Evolutionary conservation across 2,888 invertebrate species (phyloP).

Genomic region (Esperia sulphurella): DNA sequence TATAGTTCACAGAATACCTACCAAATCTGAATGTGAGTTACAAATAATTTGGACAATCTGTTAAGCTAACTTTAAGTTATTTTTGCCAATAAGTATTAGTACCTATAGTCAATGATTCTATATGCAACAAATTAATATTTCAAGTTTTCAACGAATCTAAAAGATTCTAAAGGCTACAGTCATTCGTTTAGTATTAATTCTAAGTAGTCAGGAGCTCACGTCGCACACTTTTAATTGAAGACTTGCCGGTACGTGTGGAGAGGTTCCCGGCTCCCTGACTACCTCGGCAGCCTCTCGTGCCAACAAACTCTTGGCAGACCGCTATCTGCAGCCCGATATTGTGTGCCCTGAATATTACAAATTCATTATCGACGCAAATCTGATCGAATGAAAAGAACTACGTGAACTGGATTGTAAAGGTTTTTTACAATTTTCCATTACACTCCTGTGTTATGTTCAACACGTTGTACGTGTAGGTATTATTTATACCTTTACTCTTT

Average conservation of each 20-base stretch:
- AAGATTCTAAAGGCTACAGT: background rate
- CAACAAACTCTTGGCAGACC: conserved; percentile 55
- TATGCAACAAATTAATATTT: no score
- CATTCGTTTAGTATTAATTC: conserved; percentile 13
- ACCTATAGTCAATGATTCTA: no score
- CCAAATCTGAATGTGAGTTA: no score
- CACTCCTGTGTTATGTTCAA: no score
- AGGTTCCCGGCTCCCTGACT: background rate
- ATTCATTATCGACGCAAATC: conserved; percentile 48
- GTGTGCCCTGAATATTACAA: conserved; percentile 53
- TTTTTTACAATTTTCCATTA: background rate
- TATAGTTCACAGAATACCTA: no score
- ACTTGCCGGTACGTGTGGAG: conserved; percentile 40
- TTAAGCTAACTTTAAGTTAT: no score
- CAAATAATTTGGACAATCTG: no score
- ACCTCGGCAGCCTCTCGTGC: conserved; percentile 18
- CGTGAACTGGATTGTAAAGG: conserved; percentile 22
- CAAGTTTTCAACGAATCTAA: no score
- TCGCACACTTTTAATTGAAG: conserved; percentile 54
- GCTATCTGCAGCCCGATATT: conserved; percentile 25
- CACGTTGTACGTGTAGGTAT: no score
- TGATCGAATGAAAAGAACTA: conserved; percentile 33
- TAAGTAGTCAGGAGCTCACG: conserved; percentile 21
- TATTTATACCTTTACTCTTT: no score
- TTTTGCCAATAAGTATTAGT: no score